Evolutionary conservation across 2,113 vertebrate species (phyloP).

Genomic region (Sitta europaea): DNA sequence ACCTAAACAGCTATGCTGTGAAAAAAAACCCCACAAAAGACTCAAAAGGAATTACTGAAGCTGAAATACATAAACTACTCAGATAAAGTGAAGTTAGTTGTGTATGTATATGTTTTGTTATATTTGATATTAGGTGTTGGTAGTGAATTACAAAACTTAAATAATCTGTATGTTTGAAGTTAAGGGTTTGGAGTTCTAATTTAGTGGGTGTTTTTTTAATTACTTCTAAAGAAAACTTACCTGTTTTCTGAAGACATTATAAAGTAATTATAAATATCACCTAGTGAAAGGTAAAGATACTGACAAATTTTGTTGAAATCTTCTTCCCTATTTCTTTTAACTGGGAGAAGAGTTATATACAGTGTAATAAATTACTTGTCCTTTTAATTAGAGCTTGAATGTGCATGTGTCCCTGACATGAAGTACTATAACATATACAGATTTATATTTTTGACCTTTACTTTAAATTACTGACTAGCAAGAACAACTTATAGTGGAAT

Average conservation of each 20-base stretch:
- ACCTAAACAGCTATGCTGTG: neutral
- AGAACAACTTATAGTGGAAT: neutral
- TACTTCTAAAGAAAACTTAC: neutral
- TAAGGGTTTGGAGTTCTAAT: neutral
- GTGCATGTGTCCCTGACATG: neutral
- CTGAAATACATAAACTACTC: neutral
- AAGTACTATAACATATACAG: neutral
- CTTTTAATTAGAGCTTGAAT: conserved; percentile 15
- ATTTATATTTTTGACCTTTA: conserved; percentile 46
- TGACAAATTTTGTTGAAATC: neutral
- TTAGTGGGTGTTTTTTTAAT: rapidly evolving
- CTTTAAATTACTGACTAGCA: neutral
- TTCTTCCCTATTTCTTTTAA: neutral
- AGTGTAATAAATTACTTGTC: neutral
- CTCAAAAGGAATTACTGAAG: neutral
- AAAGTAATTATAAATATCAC: neutral
- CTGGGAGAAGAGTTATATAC: neutral
- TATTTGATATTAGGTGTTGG: neutral
- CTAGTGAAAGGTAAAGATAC: neutral
- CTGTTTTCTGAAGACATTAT: neutral
- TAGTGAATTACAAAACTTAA: rapidly evolving
- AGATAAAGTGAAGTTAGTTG: neutral
- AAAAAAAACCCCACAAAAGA: too few species aligned
- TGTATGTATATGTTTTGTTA: neutral
- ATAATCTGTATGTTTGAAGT: neutral